Evolutionary conservation across 2,113 vertebrate genomes (phyloP).

Genomic region (Tricholaema leucomelas): DNA sequence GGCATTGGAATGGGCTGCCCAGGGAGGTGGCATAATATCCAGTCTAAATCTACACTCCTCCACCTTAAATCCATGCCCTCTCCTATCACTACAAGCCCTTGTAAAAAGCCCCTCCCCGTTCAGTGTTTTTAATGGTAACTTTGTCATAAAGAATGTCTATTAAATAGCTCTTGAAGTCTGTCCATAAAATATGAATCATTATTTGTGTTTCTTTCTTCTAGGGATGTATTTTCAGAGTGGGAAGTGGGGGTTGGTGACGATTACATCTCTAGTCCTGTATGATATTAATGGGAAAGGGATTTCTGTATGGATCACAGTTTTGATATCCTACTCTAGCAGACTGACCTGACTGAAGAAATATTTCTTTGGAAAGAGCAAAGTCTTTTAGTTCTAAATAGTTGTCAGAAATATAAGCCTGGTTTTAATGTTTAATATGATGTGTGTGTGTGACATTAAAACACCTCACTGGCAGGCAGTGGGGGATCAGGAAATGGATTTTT

Average conservation of each 20-base stretch:
- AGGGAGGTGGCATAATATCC: too few relatives aligned
- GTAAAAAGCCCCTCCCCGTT: neutral
- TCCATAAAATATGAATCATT: neutral
- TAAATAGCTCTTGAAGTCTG: neutral
- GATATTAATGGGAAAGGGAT: neutral
- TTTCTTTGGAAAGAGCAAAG: neutral
- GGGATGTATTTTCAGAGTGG: neutral
- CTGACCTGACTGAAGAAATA: neutral
- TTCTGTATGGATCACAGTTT: slow-evolving; percentile 44
- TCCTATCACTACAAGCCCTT: too few relatives aligned
- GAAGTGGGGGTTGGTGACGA: slow-evolving; percentile 28
- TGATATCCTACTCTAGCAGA: neutral
- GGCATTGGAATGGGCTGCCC: too few relatives aligned
- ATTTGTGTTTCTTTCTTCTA: slow-evolving; percentile 32
- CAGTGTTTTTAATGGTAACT: neutral
- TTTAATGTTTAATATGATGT: neutral
- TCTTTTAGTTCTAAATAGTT: neutral
- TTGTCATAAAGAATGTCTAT: neutral
- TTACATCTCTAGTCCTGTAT: slow-evolving; percentile 40
- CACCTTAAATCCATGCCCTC: too few relatives aligned
- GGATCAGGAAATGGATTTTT: neutral
- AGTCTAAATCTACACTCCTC: too few relatives aligned
- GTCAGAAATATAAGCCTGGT: neutral
- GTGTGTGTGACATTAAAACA: neutral
- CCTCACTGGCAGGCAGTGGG: neutral